Percentiles rank a stretch among this genome's conserved stretches.
Evolutionary conservation across 2,888 invertebrate species (phyloP).

Genomic region (Epinotia brunnichana): DNA sequence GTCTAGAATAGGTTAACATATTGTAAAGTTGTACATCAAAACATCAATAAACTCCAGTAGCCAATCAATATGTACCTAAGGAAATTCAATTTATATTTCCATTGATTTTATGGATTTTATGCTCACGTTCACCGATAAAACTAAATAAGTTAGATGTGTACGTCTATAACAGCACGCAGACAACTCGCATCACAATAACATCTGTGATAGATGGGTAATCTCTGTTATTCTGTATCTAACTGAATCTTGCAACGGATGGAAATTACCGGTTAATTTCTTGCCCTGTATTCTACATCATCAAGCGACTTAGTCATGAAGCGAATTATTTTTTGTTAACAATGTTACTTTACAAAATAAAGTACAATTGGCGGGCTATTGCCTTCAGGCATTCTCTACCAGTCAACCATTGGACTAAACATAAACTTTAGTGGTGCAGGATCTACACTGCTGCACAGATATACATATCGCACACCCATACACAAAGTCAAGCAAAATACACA

Average conservation of each 20-base stretch:
- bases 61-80: constrained; percentile 36
- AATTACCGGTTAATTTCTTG: constrained; percentile 6
- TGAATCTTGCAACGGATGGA: neutral
- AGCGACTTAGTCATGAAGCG: neutral
- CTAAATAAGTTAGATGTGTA: constrained; percentile 33
- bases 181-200: constrained; percentile 23
- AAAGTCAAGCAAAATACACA: too few species aligned
- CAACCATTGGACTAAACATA: too few species aligned
- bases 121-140: constrained; percentile 36
- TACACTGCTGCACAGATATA: too few species aligned
- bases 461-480: too few species aligned
- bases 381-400: too few species aligned
- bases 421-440: too few species aligned
- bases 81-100: constrained; percentile 44
- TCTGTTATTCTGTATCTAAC: constrained; percentile 1
- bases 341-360: too few species aligned
- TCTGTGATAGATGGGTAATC: constrained; percentile 22
- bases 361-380: too few species aligned
- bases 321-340: too few species aligned
- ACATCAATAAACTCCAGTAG: constrained; percentile 17
- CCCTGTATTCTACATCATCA: neutral
- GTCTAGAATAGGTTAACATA: neutral
- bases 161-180: constrained; percentile 25
- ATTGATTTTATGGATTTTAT: constrained; percentile 44
- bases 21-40: constrained; percentile 19